A percentile compares a stretch with the other conserved stretches of the same genome.
These are phyloP conservation scores for Euspilapteryx auroguttella DNA, from an alignment of 2,888 invertebrate genomes.

Conservation along the genomic window DNA sequence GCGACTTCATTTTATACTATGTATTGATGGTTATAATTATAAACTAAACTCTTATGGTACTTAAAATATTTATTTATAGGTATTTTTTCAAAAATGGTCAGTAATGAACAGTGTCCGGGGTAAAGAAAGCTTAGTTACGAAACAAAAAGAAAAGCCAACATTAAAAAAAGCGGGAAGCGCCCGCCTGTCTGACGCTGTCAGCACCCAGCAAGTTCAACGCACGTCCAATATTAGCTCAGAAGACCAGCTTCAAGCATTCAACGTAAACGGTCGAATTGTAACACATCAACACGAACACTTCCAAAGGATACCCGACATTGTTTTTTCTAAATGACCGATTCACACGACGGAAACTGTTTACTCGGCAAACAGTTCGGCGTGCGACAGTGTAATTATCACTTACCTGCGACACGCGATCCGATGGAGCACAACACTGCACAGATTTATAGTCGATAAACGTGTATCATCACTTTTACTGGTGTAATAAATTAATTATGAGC, in stretches of 20 bases:
- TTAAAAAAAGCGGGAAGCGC: too few species aligned
- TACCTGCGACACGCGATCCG: constrained; percentile 50
- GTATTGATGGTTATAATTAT: too few species aligned
- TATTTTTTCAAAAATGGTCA: too few species aligned
- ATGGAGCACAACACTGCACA: constrained; percentile 39
- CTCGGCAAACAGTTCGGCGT: constrained; percentile 38
- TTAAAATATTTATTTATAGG: too few species aligned
- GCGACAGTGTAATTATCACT: constrained; percentile 54
- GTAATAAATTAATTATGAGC: constrained; percentile 53
- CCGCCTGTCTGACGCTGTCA: background rate
- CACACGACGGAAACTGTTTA: constrained; percentile 30
- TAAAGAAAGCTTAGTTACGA: too few species aligned
- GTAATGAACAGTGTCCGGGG: too few species aligned
- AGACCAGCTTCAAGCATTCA: constrained; percentile 2
- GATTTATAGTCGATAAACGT: constrained; percentile 56
- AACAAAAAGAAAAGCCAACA: too few species aligned
- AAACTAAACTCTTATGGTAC: too few species aligned
- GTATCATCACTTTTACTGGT: constrained; percentile 56
- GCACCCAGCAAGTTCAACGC: background rate
- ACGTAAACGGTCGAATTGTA: constrained; percentile 17
- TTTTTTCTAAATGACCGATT: constrained; percentile 17
- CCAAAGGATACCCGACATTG: constrained; percentile 31
- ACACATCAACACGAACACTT: constrained; percentile 25
- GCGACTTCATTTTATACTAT: too few species aligned
- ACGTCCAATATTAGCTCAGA: background rate